Evolutionary conservation across 2,797 vertebrate genomes (phyloP).

Genomic region (Malurus leucopterus): DNA sequence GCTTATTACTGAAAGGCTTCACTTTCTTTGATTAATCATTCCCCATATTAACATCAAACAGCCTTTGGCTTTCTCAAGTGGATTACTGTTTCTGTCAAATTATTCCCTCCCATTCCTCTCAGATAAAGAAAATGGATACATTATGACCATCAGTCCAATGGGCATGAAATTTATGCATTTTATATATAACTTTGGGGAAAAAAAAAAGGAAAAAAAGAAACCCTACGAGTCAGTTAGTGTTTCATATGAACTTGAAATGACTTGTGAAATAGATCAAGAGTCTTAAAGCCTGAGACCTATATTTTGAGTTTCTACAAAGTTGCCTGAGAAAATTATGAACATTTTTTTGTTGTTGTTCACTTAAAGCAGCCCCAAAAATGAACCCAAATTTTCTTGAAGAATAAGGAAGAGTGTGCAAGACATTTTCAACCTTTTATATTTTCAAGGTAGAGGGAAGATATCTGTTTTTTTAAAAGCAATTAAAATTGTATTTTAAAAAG

Average conservation of each 20-base stretch:
- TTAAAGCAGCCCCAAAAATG: slow-evolving; percentile 46
- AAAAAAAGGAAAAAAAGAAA: neutral
- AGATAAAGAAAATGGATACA: slow-evolving; percentile 71
- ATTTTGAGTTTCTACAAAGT: slow-evolving; percentile 39
- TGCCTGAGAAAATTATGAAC: slow-evolving; percentile 5
- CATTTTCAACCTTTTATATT: slow-evolving; percentile 52
- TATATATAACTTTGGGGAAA: slow-evolving; percentile 38
- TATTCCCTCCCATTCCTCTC: slow-evolving; percentile 39
- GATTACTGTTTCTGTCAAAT: slow-evolving; percentile 67
- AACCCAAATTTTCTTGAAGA: slow-evolving; percentile 9
- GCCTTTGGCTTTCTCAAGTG: slow-evolving; percentile 54
- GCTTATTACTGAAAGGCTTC: slow-evolving; percentile 46
- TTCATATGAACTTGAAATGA: slow-evolving; percentile 62
- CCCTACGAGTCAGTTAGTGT: slow-evolving; percentile 10
- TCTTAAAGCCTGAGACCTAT: slow-evolving; percentile 15
- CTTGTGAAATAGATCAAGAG: slow-evolving; percentile 59
- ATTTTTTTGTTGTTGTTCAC: neutral
- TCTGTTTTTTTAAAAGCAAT: slow-evolving; percentile 20
- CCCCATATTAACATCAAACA: slow-evolving; percentile 66
- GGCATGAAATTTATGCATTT: slow-evolving; percentile 37
- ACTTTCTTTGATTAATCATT: slow-evolving; percentile 70
- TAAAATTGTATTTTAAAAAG: slow-evolving; percentile 53
- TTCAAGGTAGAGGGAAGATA: slow-evolving; percentile 58
- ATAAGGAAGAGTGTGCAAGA: slow-evolving; percentile 28
- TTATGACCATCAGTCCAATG: slow-evolving; percentile 42